Evolutionary conservation across 2,888 invertebrate species (phyloP), one percentile per base, ranked within the genome.

Genomic region (Apodemia zela): DNA sequence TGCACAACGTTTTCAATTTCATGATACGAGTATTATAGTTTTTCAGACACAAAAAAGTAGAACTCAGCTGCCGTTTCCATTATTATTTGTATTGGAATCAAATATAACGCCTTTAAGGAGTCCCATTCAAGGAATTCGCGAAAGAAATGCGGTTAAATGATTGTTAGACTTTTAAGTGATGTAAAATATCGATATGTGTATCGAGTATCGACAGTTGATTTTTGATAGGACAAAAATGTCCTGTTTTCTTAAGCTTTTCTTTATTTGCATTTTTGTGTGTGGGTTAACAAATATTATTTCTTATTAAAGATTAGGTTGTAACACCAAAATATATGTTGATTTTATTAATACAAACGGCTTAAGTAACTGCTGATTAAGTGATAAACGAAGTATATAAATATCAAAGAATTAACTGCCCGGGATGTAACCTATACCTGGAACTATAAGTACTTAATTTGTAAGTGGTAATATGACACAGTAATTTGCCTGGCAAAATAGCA

Each of bases 121-220:
- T 77, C 77, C 38, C 74, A 79, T 81, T 79, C 76, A 80, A 79
- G 77, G 81, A 81, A 86, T 88, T 88, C 75, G 87, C 89, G 77
- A 84, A 81, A 81, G 82, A 79, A 84, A 85, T 84, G 84, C 81
- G 83, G 85, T 85, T 84, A 78, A 79, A 80, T 82, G 75, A 75
- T 82, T 84, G 79, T 81, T 81, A 79, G 76, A 76, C 71, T 69
- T 71, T 60, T 79, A 38, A 80, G 79, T 58, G 82, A 54, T 73
- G 67, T 2, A 4, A 15, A 38, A 3, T n/a, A 29, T 66, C 66
- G 65, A 67, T 65, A 61, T 42, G 4, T 11, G 11, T 11, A 21
- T 51, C 21, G 51, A 21, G n/a, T n/a, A n/a, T n/a, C 8, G 13
- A 13, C 21, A 51, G 4, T 3, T 18, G 1, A 18, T 17, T 17